Evolutionary conservation across 2,113 vertebrate species (phyloP), one percentile per base, ranked within the genome.

Genomic region (Delphinus delphis): DNA sequence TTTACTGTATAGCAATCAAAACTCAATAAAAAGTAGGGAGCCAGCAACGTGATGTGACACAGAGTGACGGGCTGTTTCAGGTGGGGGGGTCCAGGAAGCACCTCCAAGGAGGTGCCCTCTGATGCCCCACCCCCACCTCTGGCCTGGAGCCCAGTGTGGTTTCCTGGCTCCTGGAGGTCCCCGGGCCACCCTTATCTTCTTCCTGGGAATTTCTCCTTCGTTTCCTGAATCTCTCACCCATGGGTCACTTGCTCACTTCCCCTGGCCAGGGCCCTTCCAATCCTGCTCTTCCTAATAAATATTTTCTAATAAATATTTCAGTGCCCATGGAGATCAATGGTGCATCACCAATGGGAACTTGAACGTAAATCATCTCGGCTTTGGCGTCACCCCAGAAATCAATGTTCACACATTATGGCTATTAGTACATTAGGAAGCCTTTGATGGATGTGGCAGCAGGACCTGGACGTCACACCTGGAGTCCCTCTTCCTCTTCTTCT

Each of bases 321-420:
- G 98, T 97, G 98, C 98, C 98, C 88, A 1, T 96, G 97, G 97
- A 98, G 99, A 99, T 99, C 99, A 98, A 99, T 99, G 98, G 98
- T 90, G 97, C 98, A 98, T 99, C 99, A 99, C 99, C 98, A 98
- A 99, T 99, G 99, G 99, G 98, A 99, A 99, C 99, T 98, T 98
- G 97, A 97, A 98, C 99, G 98, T 99, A 99, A 99, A 99, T 99
- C 99, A 99, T 97, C 26, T 97, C 63, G 83, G 98, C 97, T 98
- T 93, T 86, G 77, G 98, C 3, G 95, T 98, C 98, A 95, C 98
- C 99, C 99, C 99, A 98, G 98, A 99, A 99, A 99, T 99, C 99
- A 99, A 99, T 99, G 99, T 99, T 99, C 99, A 99, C 99, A 99
- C 99, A 99, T 99, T 99, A 99, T 98, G 98, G 98, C 99, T 99